phyloP scores from a whole-genome alignment of 2,113 vertebrate species.

The Anser brachyrhynchus region DNA sequence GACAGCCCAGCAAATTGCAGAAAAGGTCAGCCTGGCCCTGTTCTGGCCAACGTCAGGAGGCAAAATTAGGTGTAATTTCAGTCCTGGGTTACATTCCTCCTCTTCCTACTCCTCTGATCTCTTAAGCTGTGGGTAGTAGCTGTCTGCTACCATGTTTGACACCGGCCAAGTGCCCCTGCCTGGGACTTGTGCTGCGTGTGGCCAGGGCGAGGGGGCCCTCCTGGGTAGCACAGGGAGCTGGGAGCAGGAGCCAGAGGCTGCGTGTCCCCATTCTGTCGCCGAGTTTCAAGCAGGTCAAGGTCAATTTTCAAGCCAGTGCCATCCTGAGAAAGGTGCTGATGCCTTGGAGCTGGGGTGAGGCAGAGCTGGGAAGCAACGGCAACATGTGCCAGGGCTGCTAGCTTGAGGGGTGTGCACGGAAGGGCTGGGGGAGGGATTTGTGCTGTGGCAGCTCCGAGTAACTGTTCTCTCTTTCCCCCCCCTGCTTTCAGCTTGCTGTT shows the following conservation, averaged over 20 bases:
- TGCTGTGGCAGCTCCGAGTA: accelerated
- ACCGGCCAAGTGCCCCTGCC: neutral
- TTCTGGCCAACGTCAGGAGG: neutral
- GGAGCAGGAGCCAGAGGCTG: neutral
- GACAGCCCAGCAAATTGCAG: neutral
- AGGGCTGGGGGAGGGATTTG: neutral
- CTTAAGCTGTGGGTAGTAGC: neutral
- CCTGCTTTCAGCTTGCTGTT: neutral
- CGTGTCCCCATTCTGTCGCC: accelerated
- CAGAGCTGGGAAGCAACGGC: neutral
- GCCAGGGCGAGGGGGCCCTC: accelerated
- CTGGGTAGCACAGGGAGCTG: neutral
- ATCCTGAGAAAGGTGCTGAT: neutral
- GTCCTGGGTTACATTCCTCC: neutral
- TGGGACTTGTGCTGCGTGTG: neutral
- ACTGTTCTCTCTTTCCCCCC: neutral
- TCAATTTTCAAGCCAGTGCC: accelerated
- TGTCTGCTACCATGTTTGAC: neutral
- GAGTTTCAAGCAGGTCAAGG: accelerated
- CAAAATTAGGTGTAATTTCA: neutral
- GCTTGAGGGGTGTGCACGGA: neutral
- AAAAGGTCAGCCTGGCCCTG: neutral
- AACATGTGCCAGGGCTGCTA: neutral
- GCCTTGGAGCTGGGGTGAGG: neutral
- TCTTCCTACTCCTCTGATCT: neutral